Evolutionary conservation across 2,113 vertebrate genomes (phyloP).

Genomic region (Charina bottae): DNA sequence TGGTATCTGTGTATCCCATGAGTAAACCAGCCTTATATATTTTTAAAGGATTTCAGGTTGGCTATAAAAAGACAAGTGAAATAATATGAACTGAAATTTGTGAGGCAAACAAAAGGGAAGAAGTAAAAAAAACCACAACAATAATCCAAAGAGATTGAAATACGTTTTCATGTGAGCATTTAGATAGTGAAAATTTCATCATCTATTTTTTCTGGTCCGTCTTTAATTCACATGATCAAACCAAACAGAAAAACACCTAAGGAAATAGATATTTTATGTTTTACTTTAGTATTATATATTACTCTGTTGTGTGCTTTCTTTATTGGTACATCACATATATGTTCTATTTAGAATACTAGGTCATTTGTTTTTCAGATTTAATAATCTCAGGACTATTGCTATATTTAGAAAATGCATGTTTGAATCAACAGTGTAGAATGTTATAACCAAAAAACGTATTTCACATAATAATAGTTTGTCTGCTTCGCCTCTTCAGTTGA

Average conservation of each 20-base stretch:
- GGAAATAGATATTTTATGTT: not conserved
- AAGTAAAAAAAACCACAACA: not conserved
- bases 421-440: not conserved
- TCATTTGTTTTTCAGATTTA: not conserved
- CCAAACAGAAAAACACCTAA: not conserved
- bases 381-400: not conserved
- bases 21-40: constrained; percentile 20
- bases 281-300: not conserved
- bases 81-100: not conserved
- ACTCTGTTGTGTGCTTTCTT: not conserved
- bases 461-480: not conserved
- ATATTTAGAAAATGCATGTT: not conserved
- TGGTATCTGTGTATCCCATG: not conserved
- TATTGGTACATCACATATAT: not conserved
- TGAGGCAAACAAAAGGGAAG: not conserved
- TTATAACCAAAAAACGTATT: not conserved
- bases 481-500: not conserved
- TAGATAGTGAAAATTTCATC: not conserved
- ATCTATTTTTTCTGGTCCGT: not conserved
- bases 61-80: not conserved
- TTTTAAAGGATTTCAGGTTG: not conserved
- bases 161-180: not conserved
- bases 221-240: not conserved
- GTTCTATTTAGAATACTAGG: not conserved
- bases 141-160: not conserved